A percentile compares a stretch with the other conserved stretches of the same genome.
Evolutionary conservation across 2,113 vertebrate species (phyloP).

Genomic region (Felis chaus): DNA sequence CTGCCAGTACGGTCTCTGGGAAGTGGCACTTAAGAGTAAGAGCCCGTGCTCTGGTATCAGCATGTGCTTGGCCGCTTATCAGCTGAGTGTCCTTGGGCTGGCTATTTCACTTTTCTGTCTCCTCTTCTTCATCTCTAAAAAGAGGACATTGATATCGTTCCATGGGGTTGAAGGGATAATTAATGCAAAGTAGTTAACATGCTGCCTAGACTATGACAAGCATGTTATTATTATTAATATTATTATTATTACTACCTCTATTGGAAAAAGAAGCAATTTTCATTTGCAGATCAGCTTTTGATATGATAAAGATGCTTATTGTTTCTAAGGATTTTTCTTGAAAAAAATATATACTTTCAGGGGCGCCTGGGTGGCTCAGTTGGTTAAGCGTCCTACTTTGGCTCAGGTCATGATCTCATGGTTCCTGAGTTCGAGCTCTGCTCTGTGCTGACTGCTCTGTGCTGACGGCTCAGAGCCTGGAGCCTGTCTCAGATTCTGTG

Average conservation of each 20-base stretch:
- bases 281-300: slow-evolving; percentile 29
- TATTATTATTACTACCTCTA: background rate
- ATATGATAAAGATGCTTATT: slow-evolving; percentile 11
- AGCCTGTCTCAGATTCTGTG: too few species aligned
- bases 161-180: background rate
- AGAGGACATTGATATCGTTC: background rate
- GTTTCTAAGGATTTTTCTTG: slow-evolving; percentile 17
- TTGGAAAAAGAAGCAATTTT: slow-evolving; percentile 36
- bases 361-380: too few species aligned
- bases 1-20: background rate
- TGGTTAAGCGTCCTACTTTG: too few species aligned
- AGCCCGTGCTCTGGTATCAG: background rate
- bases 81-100: background rate
- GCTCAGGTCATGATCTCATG: too few species aligned
- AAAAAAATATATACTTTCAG: background rate
- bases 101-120: background rate
- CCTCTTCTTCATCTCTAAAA: background rate
- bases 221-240: background rate
- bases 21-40: background rate
- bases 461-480: too few species aligned
- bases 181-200: background rate
- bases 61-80: background rate
- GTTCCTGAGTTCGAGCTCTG: too few species aligned
- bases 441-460: too few species aligned
- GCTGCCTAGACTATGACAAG: background rate